Conservation (phyloP, 2,888 invertebrate species). For the Polia nebulosa region DNA sequence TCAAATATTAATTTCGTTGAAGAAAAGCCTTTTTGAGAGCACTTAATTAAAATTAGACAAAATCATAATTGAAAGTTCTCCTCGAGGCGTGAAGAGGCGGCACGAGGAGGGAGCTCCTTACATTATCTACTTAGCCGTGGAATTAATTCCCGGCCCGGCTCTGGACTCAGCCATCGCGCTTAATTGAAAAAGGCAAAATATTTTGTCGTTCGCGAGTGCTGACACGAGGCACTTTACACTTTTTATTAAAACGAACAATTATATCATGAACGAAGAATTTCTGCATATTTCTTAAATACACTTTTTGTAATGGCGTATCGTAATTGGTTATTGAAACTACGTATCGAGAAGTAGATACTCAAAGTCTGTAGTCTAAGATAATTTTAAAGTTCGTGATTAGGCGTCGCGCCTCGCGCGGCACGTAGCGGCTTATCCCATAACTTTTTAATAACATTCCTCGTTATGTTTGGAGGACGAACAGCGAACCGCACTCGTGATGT, state of each 20-base stretch:
- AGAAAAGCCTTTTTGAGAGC: constrained; percentile 91
- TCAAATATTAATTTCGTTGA: constrained; percentile 91
- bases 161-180: constrained; percentile 79
- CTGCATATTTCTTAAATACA: neutral
- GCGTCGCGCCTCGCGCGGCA: constrained; percentile 74
- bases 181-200: constrained; percentile 86
- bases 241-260: constrained; percentile 58
- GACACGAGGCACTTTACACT: constrained; percentile 60
- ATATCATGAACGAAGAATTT: constrained; percentile 20
- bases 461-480: constrained; percentile 83
- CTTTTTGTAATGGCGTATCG: constrained; percentile 23
- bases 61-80: constrained; percentile 91
- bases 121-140: constrained; percentile 89
- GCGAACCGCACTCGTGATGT: constrained; percentile 84
- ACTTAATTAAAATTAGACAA: constrained; percentile 91
- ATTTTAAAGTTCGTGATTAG: constrained; percentile 89
- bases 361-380: constrained; percentile 78
- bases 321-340: constrained; percentile 53
- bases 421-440: constrained; percentile 88
- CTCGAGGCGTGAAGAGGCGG: constrained; percentile 90
- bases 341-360: constrained; percentile 64
- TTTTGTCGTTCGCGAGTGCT: constrained; percentile 74
- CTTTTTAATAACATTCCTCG: constrained; percentile 90
- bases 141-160: constrained; percentile 86
- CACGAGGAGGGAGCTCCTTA: constrained; percentile 83